phyloP scores from a whole-genome alignment of 2,113 vertebrate species.

The Marmota monax region DNA sequence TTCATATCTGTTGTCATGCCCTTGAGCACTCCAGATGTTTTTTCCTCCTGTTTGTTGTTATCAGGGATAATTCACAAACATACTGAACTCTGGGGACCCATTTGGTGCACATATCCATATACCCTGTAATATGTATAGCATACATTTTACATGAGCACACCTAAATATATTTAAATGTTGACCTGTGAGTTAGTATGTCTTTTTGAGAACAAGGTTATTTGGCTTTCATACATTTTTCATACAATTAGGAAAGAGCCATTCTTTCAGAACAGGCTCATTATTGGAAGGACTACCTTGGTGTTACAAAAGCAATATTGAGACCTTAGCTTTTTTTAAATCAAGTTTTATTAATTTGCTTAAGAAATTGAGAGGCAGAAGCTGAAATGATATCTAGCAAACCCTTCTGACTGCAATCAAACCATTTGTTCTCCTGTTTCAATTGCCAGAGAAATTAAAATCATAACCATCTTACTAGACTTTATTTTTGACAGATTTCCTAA shows the following conservation, averaged over 20 bases:
- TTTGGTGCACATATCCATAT: neutral
- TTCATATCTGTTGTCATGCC: neutral
- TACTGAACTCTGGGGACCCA: neutral
- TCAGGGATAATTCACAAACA: slow-evolving; percentile 31
- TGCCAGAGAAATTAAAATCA: slow-evolving; percentile 53
- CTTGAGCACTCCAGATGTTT: neutral
- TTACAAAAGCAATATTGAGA: neutral
- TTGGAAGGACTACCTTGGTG: neutral
- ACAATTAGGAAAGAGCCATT: neutral
- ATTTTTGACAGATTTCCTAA: slow-evolving; percentile 70
- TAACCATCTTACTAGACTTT: neutral
- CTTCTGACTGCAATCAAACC: slow-evolving; percentile 20
- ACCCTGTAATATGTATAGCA: neutral
- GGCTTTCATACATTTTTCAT: neutral
- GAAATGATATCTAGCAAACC: slow-evolving; percentile 53
- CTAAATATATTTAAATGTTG: neutral
- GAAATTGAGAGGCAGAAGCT: slow-evolving; percentile 5
- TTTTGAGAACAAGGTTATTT: neutral
- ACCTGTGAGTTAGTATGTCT: neutral
- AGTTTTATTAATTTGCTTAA: slow-evolving; percentile 61
- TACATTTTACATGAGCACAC: neutral
- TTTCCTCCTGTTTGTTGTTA: neutral
- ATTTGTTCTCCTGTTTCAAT: slow-evolving; percentile 36
- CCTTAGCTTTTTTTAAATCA: neutral
- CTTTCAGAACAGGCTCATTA: slow-evolving; percentile 9